phyloP scores from a whole-genome alignment of 2,797 vertebrate species.

The Megalops cyprinoides region DNA sequence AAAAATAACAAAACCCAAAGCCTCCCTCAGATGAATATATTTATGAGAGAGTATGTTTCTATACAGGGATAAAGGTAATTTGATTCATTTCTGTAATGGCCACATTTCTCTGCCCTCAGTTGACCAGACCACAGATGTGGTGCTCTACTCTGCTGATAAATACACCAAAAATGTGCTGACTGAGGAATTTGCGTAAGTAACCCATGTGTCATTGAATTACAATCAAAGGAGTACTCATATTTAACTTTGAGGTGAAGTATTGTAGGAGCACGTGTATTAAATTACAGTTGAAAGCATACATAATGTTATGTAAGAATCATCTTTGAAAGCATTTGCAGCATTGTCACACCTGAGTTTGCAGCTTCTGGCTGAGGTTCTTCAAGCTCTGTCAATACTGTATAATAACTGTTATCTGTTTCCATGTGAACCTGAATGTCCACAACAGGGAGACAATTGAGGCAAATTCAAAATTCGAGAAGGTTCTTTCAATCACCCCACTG shows the following conservation, averaged over 20 bases:
- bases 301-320: neutral
- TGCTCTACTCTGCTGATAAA: slow-evolving; percentile 92
- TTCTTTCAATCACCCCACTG: slow-evolving; percentile 67
- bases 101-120: slow-evolving; percentile 67
- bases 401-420: neutral
- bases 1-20: too few relatives aligned
- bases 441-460: slow-evolving; percentile 72
- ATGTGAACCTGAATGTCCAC: neutral
- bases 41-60: too few relatives aligned
- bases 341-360: neutral
- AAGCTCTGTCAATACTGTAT: neutral
- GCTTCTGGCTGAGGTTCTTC: neutral
- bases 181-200: slow-evolving; percentile 82
- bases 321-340: neutral
- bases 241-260: neutral
- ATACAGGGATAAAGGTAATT: neutral
- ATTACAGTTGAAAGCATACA: neutral
- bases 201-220: neutral
- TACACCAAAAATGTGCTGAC: slow-evolving; percentile 79
- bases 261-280: neutral
- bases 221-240: neutral
- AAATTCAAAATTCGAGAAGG: slow-evolving; percentile 56
- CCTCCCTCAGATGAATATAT: too few relatives aligned
- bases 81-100: slow-evolving; percentile 22
- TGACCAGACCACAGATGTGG: slow-evolving; percentile 86